A percentile compares a stretch with the other conserved stretches of the same genome.
Evolutionary conservation across 2,888 invertebrate species (phyloP).

Genomic region (Leistus spinibarbis): DNA sequence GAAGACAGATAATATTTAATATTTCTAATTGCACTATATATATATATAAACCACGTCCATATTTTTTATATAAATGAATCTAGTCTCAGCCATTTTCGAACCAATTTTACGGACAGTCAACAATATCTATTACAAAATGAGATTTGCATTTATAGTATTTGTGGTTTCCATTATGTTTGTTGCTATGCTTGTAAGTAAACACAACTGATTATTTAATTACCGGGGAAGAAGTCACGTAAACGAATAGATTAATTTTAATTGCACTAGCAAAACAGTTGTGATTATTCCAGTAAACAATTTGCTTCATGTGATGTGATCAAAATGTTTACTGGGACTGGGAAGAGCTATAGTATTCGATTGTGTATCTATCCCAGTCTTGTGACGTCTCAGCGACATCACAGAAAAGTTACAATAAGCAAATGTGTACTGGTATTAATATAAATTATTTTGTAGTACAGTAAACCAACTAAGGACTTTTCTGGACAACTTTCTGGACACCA

Average conservation of each 20-base stretch:
- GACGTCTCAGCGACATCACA: no score
- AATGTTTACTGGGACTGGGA: no score
- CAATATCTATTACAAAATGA: conserved; percentile 14
- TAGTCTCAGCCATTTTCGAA: background rate
- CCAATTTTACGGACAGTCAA: background rate
- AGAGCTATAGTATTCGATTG: no score
- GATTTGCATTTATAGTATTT: conserved; percentile 13
- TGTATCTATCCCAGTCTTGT: no score
- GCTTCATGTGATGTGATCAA: no score
- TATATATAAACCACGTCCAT: background rate
- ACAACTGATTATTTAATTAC: no score
- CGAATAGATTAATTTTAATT: conserved; percentile 4
- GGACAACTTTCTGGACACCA: conserved; percentile 11
- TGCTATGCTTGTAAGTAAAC: conserved; percentile 15
- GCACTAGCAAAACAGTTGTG: background rate
- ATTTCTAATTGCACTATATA: background rate
- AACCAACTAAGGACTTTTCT: conserved; percentile 12
- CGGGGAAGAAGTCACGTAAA: no score
- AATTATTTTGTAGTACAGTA: conserved; percentile 8
- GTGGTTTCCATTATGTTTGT: conserved; percentile 1
- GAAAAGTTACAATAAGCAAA: background rate
- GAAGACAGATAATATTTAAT: conserved; percentile 8
- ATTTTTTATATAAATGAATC: background rate
- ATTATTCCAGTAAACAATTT: background rate
- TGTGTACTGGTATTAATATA: background rate